A percentile compares a stretch with the other conserved stretches of the same genome.
Evolutionary conservation across 2,888 invertebrate species (phyloP).

Genomic region (Hydropsyche betteni): DNA sequence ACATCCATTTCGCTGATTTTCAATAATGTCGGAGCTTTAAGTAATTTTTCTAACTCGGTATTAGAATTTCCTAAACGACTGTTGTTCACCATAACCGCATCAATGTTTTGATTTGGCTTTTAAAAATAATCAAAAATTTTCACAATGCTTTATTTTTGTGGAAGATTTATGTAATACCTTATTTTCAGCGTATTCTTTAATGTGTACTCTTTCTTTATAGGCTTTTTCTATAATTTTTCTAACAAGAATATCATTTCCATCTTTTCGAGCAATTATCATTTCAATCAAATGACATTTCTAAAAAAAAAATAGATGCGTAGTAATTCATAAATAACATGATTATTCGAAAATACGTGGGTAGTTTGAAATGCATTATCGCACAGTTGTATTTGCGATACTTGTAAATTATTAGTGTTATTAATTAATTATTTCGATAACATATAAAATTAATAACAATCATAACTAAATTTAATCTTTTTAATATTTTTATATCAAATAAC

Average conservation of each 20-base stretch:
- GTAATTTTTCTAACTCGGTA: slow-evolving; percentile 29
- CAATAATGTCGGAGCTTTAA: slow-evolving; percentile 17
- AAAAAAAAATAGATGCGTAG: background rate
- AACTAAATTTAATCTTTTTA: too few species aligned
- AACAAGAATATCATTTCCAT: slow-evolving; percentile 15
- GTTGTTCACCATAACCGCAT: background rate
- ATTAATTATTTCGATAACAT: too few species aligned
- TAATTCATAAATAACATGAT: too few species aligned
- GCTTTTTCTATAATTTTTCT: slow-evolving; percentile 30
- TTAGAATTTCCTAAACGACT: background rate
- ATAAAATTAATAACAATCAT: too few species aligned
- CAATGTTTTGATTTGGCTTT: slow-evolving; percentile 5
- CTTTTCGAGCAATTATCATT: slow-evolving; percentile 11
- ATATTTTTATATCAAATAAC: too few species aligned
- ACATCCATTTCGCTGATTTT: background rate
- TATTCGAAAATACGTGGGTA: too few species aligned
- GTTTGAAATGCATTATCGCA: too few species aligned
- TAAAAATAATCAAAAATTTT: background rate
- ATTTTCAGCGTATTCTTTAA: background rate
- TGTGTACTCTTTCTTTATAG: slow-evolving; percentile 22
- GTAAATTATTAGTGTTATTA: too few species aligned
- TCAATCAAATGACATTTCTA: slow-evolving; percentile 30
- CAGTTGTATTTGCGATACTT: too few species aligned
- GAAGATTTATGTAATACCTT: slow-evolving; percentile 3
- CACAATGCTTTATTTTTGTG: too few species aligned